Evolutionary conservation across 2,113 vertebrate species (phyloP), one percentile per base, ranked within the genome.

Genomic region (Gallinago undulata): DNA sequence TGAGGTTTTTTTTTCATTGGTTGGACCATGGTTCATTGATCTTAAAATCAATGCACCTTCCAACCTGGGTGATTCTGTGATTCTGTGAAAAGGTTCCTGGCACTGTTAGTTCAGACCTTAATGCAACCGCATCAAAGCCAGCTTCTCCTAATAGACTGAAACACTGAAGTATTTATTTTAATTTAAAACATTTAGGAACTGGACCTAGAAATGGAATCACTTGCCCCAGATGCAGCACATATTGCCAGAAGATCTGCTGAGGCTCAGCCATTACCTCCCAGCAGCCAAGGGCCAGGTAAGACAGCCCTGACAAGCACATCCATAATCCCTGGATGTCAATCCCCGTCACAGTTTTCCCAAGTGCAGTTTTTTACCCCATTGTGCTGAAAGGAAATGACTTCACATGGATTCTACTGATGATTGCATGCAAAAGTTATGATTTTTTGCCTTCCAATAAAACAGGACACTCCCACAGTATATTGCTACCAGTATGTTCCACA

Each of bases 271-370:
- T 56, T 74, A 77, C 13, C 24, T 63, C 35, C 31, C 27, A 74
- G 50, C 72, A 84, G 60, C 37, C 62, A 73, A 64, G 35, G 35
- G 75, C 17, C 27, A 64, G 41, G 41, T 72, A n/a, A 70, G 30
- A 69, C 0, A 1, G 50, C 39, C 51, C 10, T 1, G 6, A 14
- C 35, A 70, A 2, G 1, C 33, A 47, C 3, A 3, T 74, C 37
- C 1, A 0, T 51, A 74, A 64, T 77, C 23, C 33, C 59, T 75
- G 23, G 27, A 45, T 69, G 78, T 74, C 74, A 68, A 31, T 48
- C 22, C 23, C 16, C 3, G 0, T n/a, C 33, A 74, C 10, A 48
- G 41, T 39, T 47, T 90, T 89, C 33, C 33, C 47, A 59, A 55
- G 31, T 23, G 25, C 2, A 21, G 24, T n/a, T 41, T n/a, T 94